These are phyloP conservation scores for Polia nebulosa DNA, from an alignment of 2,888 invertebrate genomes.

Conservation along the genomic window DNA sequence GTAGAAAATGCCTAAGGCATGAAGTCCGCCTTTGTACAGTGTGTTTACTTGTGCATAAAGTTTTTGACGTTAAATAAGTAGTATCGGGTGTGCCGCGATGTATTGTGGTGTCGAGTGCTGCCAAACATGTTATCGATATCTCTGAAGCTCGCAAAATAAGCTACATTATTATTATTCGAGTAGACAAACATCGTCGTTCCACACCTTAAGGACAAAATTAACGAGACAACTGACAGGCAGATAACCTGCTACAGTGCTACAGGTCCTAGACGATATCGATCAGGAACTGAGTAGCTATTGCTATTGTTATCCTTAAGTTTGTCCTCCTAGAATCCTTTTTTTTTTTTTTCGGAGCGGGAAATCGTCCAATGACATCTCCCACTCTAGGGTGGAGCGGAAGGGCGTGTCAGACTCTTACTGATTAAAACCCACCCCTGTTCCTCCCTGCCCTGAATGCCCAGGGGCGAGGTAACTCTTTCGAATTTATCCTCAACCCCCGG, in stretches of 20 bases:
- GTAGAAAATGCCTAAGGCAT: too few relatives aligned
- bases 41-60: too few relatives aligned
- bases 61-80: slow-evolving; percentile 10
- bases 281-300: background rate
- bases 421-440: too few relatives aligned
- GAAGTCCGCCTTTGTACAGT: too few relatives aligned
- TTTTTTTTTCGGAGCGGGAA: too few relatives aligned
- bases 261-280: background rate
- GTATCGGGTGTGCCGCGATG: background rate
- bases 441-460: too few relatives aligned
- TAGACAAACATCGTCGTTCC: slow-evolving; percentile 20
- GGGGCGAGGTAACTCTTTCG: too few relatives aligned
- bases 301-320: too few relatives aligned
- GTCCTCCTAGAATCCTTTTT: background rate
- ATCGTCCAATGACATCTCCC: too few relatives aligned
- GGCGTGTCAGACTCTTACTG: too few relatives aligned
- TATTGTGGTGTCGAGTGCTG: background rate
- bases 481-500: too few relatives aligned
- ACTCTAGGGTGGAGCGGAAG: too few relatives aligned
- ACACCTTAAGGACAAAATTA: slow-evolving; percentile 2
- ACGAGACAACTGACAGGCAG: slow-evolving; percentile 9
- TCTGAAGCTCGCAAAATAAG: slow-evolving; percentile 20
- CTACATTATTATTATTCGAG: slow-evolving; percentile 8
- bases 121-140: slow-evolving; percentile 26
- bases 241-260: background rate